Evolutionary conservation across 2,888 invertebrate species (phyloP), one percentile per base, ranked within the genome.

Genomic region (Sturmia bella): DNA sequence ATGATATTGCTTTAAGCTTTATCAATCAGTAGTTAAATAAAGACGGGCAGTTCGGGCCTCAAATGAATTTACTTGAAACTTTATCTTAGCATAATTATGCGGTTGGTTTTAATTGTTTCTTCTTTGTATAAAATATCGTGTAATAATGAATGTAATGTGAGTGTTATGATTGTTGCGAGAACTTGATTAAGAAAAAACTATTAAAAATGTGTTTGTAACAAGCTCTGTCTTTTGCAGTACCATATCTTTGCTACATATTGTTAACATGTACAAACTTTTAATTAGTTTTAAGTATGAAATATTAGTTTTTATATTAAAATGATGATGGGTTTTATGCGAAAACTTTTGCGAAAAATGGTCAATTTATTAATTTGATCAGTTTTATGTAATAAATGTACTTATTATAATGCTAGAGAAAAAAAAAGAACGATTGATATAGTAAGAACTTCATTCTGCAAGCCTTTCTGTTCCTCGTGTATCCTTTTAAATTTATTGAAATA

Each of bases 181-280:
- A 50, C 59, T 43, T 63, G 12, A 43, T 48, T 64, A 68, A 13
- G 9, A 37, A 76, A 76, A 75, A 72, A 21, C 79, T 79, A 79
- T 76, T 81, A 54, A 74, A n/a, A 82, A 82, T 82, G 82, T 82
- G 82, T 82, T 82, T 82, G 82, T 82, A 78, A 76, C 63, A 80
- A 64, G 80, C 73, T 83, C 76, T 83, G 83, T 80, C 73, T 83
- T n/a, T n/a, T 80, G 80, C 76, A 76, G 80, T 83, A 83, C 80
- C 83, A 80, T 83, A 80, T 83, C 83, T 72, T 76, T 83, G 68
- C 72, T 80, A 63, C 57, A 80, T 75, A 69, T 63, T 63, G 11
- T 75, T 80, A 56, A 57, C 69, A 39, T 80, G 43, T 69, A 70
- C 32, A 73, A 68, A 63, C 11, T 41, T 45, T 45, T n/a, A 64